These are phyloP conservation scores for Glyphotaelius pellucidus DNA, from an alignment of 2,888 invertebrate species.

Conservation along the genomic window DNA sequence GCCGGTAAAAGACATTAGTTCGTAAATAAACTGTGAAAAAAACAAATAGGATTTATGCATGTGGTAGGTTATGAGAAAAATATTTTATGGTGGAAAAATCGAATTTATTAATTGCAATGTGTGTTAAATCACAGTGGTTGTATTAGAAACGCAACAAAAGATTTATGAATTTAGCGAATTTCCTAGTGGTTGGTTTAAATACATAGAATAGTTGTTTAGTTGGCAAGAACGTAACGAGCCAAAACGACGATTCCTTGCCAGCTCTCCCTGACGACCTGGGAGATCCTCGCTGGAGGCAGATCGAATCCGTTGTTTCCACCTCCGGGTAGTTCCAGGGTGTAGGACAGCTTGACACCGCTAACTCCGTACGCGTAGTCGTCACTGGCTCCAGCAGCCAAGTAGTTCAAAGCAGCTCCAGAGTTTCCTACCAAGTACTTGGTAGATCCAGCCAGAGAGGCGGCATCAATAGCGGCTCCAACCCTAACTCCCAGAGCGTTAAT, in stretches of 20 bases:
- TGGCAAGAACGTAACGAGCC: conserved; percentile 70
- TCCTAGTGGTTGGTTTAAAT: not conserved
- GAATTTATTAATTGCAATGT: not conserved
- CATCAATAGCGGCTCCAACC: conserved; percentile 73
- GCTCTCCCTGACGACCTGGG: conserved; percentile 78
- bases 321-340: conserved; percentile 82
- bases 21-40: too few relatives aligned
- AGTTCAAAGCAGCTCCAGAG: conserved; percentile 75
- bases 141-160: not conserved
- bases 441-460: conserved; percentile 70
- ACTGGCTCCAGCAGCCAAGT: conserved; percentile 80
- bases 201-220: not conserved
- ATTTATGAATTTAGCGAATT: not conserved
- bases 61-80: not conserved
- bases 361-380: conserved; percentile 81
- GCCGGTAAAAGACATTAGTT: too few relatives aligned
- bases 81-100: not conserved
- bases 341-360: conserved; percentile 78
- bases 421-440: conserved; percentile 77
- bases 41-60: too few relatives aligned
- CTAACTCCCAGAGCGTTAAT: conserved; percentile 73
- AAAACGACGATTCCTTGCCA: conserved; percentile 78
- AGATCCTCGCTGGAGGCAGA: conserved; percentile 77
- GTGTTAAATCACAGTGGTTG: not conserved
- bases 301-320: conserved; percentile 77